Percentiles rank a stretch among this genome's conserved stretches.
These are phyloP conservation scores for Hyperoplus immaculatus DNA, from an alignment of 2,797 vertebrate species.

Conservation along the genomic window DNA sequence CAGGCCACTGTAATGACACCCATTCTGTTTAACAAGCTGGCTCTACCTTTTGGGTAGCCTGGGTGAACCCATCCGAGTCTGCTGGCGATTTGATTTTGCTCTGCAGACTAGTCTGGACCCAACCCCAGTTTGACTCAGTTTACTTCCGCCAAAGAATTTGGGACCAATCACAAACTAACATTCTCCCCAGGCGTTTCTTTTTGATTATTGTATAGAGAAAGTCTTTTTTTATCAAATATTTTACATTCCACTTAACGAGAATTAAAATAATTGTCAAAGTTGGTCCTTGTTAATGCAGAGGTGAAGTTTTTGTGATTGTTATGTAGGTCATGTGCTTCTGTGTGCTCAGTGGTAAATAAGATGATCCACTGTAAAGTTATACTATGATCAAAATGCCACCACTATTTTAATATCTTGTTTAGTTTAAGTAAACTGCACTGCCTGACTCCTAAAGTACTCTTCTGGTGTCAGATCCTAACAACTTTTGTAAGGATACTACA, in stretches of 20 bases:
- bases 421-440: background rate
- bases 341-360: background rate
- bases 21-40: background rate
- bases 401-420: background rate
- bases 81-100: no score
- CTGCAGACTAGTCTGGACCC: no score
- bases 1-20: background rate
- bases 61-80: no score
- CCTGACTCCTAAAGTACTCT: background rate
- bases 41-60: no score
- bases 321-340: background rate
- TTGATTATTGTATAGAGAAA: background rate
- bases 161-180: no score
- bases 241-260: background rate
- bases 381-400: background rate
- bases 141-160: no score
- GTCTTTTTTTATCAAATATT: background rate
- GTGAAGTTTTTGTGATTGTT: background rate
- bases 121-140: no score
- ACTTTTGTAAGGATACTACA: background rate
- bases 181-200: background rate
- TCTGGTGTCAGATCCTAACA: background rate
- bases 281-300: background rate
- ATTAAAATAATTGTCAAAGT: background rate
- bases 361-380: background rate